These are phyloP conservation scores for Macrotrachela quadricornifera DNA, from an alignment of 1,140 invertebrate species.

Conservation along the genomic window DNA sequence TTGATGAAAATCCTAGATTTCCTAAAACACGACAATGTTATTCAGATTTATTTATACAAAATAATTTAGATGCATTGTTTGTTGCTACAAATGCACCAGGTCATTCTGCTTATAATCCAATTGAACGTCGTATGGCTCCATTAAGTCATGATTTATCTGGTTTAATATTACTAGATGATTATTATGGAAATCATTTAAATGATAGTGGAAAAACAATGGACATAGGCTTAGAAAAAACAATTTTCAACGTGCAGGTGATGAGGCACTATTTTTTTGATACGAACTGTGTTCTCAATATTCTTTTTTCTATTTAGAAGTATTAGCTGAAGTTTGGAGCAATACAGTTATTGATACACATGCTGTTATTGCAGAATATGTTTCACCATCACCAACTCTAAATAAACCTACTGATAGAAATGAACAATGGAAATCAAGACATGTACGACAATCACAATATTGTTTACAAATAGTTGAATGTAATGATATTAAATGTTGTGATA, in stretches of 20 bases:
- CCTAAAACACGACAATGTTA: slow-evolving; percentile 18
- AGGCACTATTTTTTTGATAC: too few relatives aligned
- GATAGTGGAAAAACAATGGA: slow-evolving; percentile 19
- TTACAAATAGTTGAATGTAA: slow-evolving; percentile 11
- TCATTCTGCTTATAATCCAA: slow-evolving; percentile 20
- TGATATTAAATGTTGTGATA: slow-evolving; percentile 6
- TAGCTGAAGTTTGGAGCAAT: slow-evolving; percentile 19
- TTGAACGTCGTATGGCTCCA: slow-evolving; percentile 25
- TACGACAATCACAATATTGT: slow-evolving; percentile 11
- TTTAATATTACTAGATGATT: slow-evolving; percentile 22
- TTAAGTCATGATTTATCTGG: slow-evolving; percentile 23
- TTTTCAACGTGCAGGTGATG: slow-evolving; percentile 16
- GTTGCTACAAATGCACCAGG: slow-evolving; percentile 29
- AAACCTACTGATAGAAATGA: neutral
- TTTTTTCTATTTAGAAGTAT: slow-evolving; percentile 2
- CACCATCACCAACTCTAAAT: neutral
- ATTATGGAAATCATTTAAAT: slow-evolving; percentile 25
- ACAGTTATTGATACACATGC: slow-evolving; percentile 13
- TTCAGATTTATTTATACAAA: slow-evolving; percentile 20
- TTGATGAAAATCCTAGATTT: slow-evolving; percentile 27
- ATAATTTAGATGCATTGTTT: slow-evolving; percentile 28
- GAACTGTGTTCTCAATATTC: too few relatives aligned
- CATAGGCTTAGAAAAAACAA: slow-evolving; percentile 19
- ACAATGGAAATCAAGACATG: slow-evolving; percentile 10
- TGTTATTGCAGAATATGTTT: slow-evolving; percentile 18